Evolutionary conservation across 2,797 vertebrate genomes (phyloP).

Genomic region (Poecile montanus): DNA sequence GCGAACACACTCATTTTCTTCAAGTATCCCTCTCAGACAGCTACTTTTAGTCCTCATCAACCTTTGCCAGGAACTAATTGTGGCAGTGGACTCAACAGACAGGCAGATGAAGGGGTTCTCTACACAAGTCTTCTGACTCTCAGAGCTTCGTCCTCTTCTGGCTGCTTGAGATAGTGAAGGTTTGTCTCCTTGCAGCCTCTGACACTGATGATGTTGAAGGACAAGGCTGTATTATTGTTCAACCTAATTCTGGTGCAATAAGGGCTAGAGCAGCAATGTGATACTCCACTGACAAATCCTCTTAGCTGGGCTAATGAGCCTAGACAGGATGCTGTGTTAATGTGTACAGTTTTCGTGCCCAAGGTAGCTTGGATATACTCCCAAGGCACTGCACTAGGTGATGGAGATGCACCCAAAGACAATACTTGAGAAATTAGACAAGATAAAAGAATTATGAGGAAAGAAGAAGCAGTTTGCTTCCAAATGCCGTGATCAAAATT

Average conservation of each 20-base stretch:
- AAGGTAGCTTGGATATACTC: neutral
- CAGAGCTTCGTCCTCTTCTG: neutral
- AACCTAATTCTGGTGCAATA: neutral
- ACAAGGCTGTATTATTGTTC: neutral
- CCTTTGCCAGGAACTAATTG: neutral
- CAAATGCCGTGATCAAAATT: neutral
- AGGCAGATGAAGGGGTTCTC: neutral
- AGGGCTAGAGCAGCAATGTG: neutral
- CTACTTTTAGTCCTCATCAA: neutral
- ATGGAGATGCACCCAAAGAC: neutral
- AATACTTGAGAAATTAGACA: neutral
- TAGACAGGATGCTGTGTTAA: neutral
- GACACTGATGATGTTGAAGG: neutral
- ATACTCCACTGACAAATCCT: neutral
- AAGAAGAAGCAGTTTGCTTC: neutral
- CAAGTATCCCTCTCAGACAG: neutral
- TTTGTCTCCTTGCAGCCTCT: neutral
- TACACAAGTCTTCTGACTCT: neutral
- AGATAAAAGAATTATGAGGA: neutral
- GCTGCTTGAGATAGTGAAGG: neutral
- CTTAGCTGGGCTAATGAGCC: rapidly evolving
- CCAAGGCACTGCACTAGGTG: neutral
- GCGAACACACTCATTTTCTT: neutral
- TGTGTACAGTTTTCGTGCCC: neutral
- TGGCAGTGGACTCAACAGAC: neutral